A percentile compares a stretch with the other conserved stretches of the same genome.
These are phyloP conservation scores for Drosophila azteca DNA, from an alignment of 1,140 invertebrate species.

Conservation along the genomic window DNA sequence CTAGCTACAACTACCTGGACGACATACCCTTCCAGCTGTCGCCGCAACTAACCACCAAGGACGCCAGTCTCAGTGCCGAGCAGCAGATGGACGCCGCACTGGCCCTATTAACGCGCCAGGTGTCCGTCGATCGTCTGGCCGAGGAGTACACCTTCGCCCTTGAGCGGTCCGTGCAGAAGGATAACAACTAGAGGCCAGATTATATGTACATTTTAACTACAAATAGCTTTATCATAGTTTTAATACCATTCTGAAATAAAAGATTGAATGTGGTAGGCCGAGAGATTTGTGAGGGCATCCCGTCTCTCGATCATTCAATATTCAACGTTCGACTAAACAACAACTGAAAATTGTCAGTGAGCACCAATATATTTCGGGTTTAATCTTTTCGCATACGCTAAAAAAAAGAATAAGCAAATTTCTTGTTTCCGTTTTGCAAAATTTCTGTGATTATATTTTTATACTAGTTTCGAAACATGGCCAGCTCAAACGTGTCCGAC, in stretches of 20 bases:
- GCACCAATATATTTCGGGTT: too few species aligned
- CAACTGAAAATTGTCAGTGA: too few species aligned
- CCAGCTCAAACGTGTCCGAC: constrained; percentile 65
- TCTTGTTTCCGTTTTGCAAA: too few species aligned
- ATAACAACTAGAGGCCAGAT: constrained; percentile 51
- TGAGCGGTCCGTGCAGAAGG: constrained; percentile 77
- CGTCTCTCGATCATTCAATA: too few species aligned
- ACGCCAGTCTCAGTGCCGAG: constrained; percentile 57
- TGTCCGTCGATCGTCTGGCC: constrained; percentile 63
- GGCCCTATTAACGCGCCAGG: constrained; percentile 73
- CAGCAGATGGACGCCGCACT: constrained; percentile 74
- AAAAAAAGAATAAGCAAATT: too few species aligned
- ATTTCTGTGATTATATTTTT: too few species aligned
- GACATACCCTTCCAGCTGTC: constrained; percentile 79
- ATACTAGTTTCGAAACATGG: constrained; percentile 19
- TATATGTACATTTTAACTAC: background rate
- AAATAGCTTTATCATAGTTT: constrained; percentile 12
- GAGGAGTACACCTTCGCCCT: constrained; percentile 77
- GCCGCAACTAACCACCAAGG: constrained; percentile 61
- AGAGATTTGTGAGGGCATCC: too few species aligned
- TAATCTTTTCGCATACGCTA: too few species aligned
- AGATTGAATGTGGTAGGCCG: too few species aligned
- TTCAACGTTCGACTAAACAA: too few species aligned
- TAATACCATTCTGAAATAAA: too few species aligned
- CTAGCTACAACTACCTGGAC: constrained; percentile 65